A percentile compares a stretch with the other conserved stretches of the same genome.
Evolutionary conservation across 1,140 invertebrate genomes (phyloP).

Genomic region (Philaenus spumarius): DNA sequence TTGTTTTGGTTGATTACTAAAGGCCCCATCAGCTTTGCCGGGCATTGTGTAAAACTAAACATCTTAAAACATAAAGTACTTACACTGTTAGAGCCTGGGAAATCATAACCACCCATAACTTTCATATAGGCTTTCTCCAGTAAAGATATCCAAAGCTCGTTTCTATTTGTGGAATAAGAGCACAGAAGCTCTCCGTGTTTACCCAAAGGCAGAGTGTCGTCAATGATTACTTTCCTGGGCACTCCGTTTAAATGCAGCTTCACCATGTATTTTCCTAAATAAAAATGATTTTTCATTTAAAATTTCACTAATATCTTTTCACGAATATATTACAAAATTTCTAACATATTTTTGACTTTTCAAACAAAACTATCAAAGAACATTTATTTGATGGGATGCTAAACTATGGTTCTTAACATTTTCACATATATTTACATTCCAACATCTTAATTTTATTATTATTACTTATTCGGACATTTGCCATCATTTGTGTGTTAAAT

Average conservation of each 20-base stretch:
- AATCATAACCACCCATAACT: constrained; percentile 96
- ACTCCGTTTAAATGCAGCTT: constrained; percentile 93
- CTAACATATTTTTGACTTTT: too few species aligned
- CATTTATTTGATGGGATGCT: too few species aligned
- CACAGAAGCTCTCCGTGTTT: constrained; percentile 71
- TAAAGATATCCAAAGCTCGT: constrained; percentile 93
- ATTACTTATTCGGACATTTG: too few species aligned
- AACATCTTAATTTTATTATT: too few species aligned
- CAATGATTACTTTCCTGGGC: constrained; percentile 86
- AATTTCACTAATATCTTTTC: too few species aligned
- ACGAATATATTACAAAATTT: too few species aligned
- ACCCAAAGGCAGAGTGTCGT: constrained; percentile 85
- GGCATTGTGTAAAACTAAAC: neutral
- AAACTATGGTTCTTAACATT: too few species aligned
- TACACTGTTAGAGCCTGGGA: constrained; percentile 96
- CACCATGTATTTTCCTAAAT: constrained; percentile 86
- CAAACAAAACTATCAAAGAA: too few species aligned
- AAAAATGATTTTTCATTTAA: too few species aligned
- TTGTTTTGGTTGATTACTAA: too few species aligned
- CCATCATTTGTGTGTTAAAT: too few species aligned
- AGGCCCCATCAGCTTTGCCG: neutral
- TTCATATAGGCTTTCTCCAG: constrained; percentile 99
- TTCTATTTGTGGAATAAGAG: constrained; percentile 82
- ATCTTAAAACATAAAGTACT: constrained; percentile 35
- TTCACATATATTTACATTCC: neutral